Evolutionary conservation across 1,140 invertebrate species (phyloP).

Genomic region (Stenopsyche tienmushanensis): DNA sequence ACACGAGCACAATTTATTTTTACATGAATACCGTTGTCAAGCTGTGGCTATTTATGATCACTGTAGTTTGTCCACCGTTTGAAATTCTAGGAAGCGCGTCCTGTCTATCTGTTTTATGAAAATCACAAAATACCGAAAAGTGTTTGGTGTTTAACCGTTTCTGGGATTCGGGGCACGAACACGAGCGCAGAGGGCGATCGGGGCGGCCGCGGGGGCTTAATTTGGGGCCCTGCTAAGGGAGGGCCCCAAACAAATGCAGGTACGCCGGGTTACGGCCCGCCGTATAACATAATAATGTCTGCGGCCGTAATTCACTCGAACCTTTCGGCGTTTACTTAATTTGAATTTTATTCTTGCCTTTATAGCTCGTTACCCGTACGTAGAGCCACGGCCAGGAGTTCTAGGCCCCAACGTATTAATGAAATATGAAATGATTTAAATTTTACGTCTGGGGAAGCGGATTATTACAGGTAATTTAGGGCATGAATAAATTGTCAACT

Average conservation of each 20-base stretch:
- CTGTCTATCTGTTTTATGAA: too few relatives aligned
- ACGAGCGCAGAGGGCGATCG: not conserved
- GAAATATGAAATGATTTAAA: slow-evolving; percentile 39
- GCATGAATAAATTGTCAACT: slow-evolving; percentile 10
- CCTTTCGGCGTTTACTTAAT: slow-evolving; percentile 42
- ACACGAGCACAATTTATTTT: too few relatives aligned
- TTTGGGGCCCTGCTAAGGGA: not conserved
- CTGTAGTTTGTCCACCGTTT: too few relatives aligned
- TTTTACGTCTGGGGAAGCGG: slow-evolving; percentile 25
- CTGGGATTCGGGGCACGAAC: not conserved
- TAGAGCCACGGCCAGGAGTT: slow-evolving; percentile 4
- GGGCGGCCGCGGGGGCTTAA: not conserved
- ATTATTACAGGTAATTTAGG: slow-evolving; percentile 20
- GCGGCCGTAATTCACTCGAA: slow-evolving; percentile 39
- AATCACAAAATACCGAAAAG: too few relatives aligned
- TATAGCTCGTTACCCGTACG: slow-evolving; percentile 37
- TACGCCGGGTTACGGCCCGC: not conserved
- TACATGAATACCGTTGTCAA: too few relatives aligned
- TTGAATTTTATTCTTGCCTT: slow-evolving; percentile 43
- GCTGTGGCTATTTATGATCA: too few relatives aligned
- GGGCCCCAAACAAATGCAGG: not conserved
- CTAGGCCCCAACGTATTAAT: slow-evolving; percentile 20
- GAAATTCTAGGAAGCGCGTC: too few relatives aligned
- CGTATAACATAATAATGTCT: slow-evolving; percentile 40
- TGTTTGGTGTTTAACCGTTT: too few relatives aligned